Base-by-base conservation (phyloP, 2,113 vertebrate genomes). In the Carettochelys insculpta region DNA sequence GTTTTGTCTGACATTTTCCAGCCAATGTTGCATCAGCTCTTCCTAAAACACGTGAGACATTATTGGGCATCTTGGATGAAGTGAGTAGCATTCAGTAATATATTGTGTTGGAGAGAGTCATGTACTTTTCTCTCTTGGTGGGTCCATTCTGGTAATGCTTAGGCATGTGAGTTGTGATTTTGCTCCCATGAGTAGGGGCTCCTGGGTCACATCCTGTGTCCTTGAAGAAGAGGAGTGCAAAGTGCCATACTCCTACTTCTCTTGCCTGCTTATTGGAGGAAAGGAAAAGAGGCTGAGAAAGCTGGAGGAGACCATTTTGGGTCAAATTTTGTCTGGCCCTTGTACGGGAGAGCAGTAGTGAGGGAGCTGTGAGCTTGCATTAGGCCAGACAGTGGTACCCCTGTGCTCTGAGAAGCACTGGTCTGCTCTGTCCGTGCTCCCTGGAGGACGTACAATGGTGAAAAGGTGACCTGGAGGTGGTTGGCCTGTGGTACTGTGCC, bases 261-360 rank as follows among this genome's bases (percentile, higher is more conserved):
- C 4, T 0, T 3, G 65, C 25, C 82, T 0, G 0, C 61, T 54
- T 47, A 8, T 3, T n/a, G 83, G 56, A 20, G 29, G 45, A 68
- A 61, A 34, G 0, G 54, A 75, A 54, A 48, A 68, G 38, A n/a
- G 8, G 6, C 0, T 1, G 47, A n/a, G 53, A 38, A 3, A 17
- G 31, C 54, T 3, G 6, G 77, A 19, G 43, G 27, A 16, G 5
- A 0, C 9, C 10, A 4, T 22, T 47, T 65, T n/a, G 14, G 52
- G 45, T 5, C n/a, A 58, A 47, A 11, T 79, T 85, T 79, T 38
- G 41, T 22, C 73, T 13, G 61, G 24, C 65, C 41, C 73, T 83
- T 82, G 86, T 22, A 4, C 1, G 41, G 77, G 31, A 52, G 41
- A 50, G 34, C 8, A 24, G 50, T 50, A 77, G 56, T 81, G 38